Evolutionary conservation across 2,113 vertebrate species (phyloP).

Genomic region (Otocyon megalotis): DNA sequence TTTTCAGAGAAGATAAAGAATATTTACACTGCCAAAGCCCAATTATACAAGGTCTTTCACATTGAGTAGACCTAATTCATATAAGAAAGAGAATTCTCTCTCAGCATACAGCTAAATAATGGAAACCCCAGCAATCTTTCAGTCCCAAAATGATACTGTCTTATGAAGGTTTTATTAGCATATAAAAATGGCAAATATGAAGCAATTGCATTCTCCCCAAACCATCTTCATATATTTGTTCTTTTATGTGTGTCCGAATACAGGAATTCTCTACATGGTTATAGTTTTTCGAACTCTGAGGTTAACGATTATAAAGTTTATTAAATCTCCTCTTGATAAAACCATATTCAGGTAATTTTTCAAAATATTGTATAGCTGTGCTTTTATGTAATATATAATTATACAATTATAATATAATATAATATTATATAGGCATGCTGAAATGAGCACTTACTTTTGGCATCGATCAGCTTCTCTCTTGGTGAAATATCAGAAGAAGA

Average conservation of each 20-base stretch:
- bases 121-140: neutral
- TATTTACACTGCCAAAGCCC: neutral
- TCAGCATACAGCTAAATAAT: neutral
- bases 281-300: neutral
- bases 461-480: constrained; percentile 94
- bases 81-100: neutral
- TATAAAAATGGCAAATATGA: neutral
- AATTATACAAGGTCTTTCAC: constrained; percentile 19
- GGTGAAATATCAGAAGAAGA: constrained; percentile 95
- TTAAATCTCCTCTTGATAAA: constrained; percentile 7
- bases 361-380: neutral
- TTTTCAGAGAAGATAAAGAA: constrained; percentile 22
- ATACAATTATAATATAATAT: too few relatives aligned
- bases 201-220: neutral
- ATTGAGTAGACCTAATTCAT: neutral
- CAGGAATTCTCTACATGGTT: neutral
- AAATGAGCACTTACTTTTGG: constrained; percentile 91
- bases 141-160: neutral
- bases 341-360: neutral
- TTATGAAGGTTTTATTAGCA: constrained; percentile 16
- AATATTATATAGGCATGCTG: neutral
- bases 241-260: neutral
- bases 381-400: neutral
- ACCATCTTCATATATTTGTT: neutral
- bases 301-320: neutral